Base-by-base conservation (phyloP, 2,113 vertebrate species). In the Zosterops japonicus region DNA sequence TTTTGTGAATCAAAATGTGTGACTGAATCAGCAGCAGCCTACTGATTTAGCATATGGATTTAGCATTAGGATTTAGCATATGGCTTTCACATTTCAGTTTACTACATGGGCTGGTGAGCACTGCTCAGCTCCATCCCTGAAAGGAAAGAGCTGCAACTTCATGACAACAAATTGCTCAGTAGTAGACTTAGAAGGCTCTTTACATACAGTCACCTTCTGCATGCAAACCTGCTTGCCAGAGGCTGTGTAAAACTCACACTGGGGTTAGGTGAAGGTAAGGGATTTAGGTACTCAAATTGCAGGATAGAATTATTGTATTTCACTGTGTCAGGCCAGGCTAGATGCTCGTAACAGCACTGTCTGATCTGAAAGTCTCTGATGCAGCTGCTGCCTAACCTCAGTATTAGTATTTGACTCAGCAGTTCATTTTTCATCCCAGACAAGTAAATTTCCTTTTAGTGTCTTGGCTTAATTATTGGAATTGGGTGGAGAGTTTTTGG, bases 401-500 rank as follows among this genome's bases (percentile, higher is more conserved):
- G 5, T 59, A 52, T 36, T 75, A 53, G 28, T 71, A 35, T 87
- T 95, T 96, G 93, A 95, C 89, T 94, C 94, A 90, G 83, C 79
- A 93, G 42, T 75, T 96, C 27, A 44, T 9, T 70, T 94, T 75
- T 86, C 35, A 56, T 89, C 72, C 65, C 80, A 86, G 79, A 86
- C 24, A 85, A 91, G 23, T 24, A 5, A 89, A 91, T 95, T 93
- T 95, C 69, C 72, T 89, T 93, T 90, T 64, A 88, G 74, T 11
- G 74, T 88, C 67, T 95, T 97, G 90, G 77, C 79, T 95, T 50
- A 87, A 33, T 75, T 84, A 44, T 27, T 94, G 64, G 52, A 87
- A 81, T 76, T 93, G 92, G 92, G 90, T 92, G 94, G 94, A 94
- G 96, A 86, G 29, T 5, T 96, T 95, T 96, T 96, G 90, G 93